Base-by-base conservation (phyloP, 2,113 vertebrate species). In the Vidua chalybeata region DNA sequence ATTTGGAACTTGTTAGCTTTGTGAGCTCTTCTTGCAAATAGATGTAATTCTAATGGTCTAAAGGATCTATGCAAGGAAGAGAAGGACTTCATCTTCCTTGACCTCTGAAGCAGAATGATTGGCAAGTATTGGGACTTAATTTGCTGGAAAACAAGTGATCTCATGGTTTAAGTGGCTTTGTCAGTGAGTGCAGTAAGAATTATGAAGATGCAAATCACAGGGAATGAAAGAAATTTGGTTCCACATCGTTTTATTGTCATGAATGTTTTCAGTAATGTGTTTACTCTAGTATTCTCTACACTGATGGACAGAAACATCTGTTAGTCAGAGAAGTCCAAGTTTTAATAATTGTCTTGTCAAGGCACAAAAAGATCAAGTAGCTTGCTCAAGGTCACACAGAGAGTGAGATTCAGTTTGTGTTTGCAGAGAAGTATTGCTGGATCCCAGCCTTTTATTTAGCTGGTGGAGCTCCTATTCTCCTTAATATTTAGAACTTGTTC, bases 1-100 rank as follows among this genome's bases (percentile, higher is more conserved):
- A 98, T 97, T 97, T 98, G 97, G 96, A 97, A 96, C 92, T 96
- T 95, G 94, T 98, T 97, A 98, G 72, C 66, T 97, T 92, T 96
- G 88, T 96, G 84, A 96, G 92, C 33, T 55, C 28, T 91, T 80
- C 55, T 92, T 89, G 59, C 84, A 94, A 94, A 95, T 46, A 54
- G 48, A 94, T 96, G 78, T 91, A 93, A 96, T 97, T 95, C 92
- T 93, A 94, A 88, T 82, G 84, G 46, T 96, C 85, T 92, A 71
- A 87, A 74, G 88, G 84, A 96, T 96, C 94, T 94, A 22, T 80
- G 83, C 95, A 90, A 96, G 62, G 63, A 67, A 88, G 78, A 84
- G 90, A 71, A 95, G 66, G 86, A 86, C 77, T 95, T 96, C 89
- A 95, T 97, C 84, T 95, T 92, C 10, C 35, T 91, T 95, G 95